Conservation (phyloP, 2,888 invertebrate genomes). For the Harmothoe impar region DNA sequence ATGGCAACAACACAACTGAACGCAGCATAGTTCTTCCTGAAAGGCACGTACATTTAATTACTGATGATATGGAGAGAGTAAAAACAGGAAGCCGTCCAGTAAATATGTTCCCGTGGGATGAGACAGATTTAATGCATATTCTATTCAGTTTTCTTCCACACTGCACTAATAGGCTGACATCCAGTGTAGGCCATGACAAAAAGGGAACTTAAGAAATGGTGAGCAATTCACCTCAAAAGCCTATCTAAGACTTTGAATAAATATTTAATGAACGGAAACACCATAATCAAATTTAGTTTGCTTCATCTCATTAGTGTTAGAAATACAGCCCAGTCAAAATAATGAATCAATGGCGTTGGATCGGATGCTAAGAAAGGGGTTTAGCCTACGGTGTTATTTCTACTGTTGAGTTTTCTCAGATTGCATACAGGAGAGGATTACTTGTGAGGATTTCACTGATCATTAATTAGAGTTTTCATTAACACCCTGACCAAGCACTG, state of each 20-base stretch:
- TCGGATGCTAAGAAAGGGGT: neutral
- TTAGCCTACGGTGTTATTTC: neutral
- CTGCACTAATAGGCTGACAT: too few relatives aligned
- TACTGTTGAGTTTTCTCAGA: neutral
- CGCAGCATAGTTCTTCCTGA: too few relatives aligned
- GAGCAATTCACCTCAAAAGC: too few relatives aligned
- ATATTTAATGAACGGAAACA: neutral
- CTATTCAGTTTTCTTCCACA: too few relatives aligned
- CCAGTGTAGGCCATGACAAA: too few relatives aligned
- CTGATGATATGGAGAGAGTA: too few relatives aligned
- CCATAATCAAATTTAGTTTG: neutral
- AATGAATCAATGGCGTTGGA: neutral
- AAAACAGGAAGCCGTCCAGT: too few relatives aligned
- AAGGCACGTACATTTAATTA: too few relatives aligned
- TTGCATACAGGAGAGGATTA: neutral
- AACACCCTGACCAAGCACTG: neutral
- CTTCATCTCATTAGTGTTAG: neutral
- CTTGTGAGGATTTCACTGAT: neutral
- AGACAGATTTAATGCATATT: too few relatives aligned
- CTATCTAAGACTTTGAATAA: slow-evolving; percentile 1
- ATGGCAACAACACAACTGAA: too few relatives aligned
- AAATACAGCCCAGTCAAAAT: neutral
- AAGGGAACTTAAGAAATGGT: too few relatives aligned
- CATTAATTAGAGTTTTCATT: neutral
- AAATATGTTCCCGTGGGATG: too few relatives aligned